Percentiles rank a stretch among this genome's conserved stretches.
Conservation (phyloP, 2,797 vertebrate species). For the Tragelaphus eurycerus region DNA sequence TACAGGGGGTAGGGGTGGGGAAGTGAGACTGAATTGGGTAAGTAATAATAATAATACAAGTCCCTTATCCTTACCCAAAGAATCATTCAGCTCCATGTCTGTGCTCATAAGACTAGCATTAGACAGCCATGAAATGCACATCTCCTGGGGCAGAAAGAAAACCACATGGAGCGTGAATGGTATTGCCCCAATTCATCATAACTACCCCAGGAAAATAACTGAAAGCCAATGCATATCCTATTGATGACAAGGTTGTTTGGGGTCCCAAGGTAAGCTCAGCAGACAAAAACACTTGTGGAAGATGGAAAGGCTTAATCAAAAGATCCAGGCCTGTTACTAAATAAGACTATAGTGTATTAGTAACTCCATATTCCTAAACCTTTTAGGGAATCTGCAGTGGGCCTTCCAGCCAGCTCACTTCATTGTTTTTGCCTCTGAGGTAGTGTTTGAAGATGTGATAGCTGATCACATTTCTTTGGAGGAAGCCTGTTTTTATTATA, state of each 20-base stretch:
- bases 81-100: not conserved
- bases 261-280: not conserved
- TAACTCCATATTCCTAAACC: not conserved
- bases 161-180: not conserved
- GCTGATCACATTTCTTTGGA: not conserved
- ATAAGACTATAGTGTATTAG: not conserved
- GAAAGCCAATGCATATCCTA: not conserved
- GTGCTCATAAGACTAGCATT: not conserved
- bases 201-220: slow-evolving; percentile 5
- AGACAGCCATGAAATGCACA: not conserved
- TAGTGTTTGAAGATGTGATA: slow-evolving; percentile 36
- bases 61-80: not conserved
- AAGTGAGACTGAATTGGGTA: not conserved
- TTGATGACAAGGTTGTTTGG: not conserved
- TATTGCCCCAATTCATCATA: not conserved
- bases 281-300: not conserved
- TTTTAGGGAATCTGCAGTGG: not conserved
- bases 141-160: not conserved
- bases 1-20: not conserved
- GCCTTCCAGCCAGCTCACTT: not conserved
- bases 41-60: not conserved
- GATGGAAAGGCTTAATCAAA: not conserved
- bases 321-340: not conserved
- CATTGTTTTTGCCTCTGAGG: not conserved
- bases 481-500: slow-evolving; percentile 42